These are phyloP conservation scores for Piezodorus guildinii DNA, from an alignment of 1,140 invertebrate genomes.

Conservation along the genomic window DNA sequence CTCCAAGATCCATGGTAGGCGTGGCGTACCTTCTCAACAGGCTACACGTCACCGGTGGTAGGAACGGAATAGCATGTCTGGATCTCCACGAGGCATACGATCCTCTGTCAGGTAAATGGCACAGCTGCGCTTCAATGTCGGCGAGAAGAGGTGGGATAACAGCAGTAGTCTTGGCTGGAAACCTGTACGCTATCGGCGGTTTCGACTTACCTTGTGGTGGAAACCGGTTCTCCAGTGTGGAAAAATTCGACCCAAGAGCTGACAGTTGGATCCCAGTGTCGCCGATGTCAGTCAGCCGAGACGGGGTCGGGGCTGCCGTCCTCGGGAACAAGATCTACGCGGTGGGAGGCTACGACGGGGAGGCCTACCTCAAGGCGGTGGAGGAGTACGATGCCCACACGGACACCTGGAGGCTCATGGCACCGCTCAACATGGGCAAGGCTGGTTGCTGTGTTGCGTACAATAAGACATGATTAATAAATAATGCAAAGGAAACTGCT, in stretches of 20 bases:
- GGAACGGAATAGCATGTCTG: slow-evolving; percentile 82
- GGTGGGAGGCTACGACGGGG: slow-evolving; percentile 90
- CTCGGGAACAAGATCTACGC: slow-evolving; percentile 80
- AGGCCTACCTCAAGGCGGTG: slow-evolving; percentile 76
- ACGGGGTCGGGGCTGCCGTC: slow-evolving; percentile 82
- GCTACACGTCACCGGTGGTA: slow-evolving; percentile 86
- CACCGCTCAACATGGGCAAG: too few relatives aligned
- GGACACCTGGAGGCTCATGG: too few relatives aligned
- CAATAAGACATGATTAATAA: too few relatives aligned
- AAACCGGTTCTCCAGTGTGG: background rate
- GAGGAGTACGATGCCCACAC: slow-evolving; percentile 72
- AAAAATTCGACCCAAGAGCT: slow-evolving; percentile 58
- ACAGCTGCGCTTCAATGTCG: slow-evolving; percentile 76
- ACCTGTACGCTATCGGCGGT: slow-evolving; percentile 74
- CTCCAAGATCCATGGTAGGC: slow-evolving; percentile 75
- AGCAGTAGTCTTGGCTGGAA: slow-evolving; percentile 70
- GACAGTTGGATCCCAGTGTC: slow-evolving; percentile 86
- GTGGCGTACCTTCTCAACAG: slow-evolving; percentile 75
- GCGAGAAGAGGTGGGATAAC: slow-evolving; percentile 79
- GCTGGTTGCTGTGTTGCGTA: too few relatives aligned
- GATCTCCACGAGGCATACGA: slow-evolving; percentile 87
- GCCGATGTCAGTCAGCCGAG: slow-evolving; percentile 70
- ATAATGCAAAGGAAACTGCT: too few relatives aligned
- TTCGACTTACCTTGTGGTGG: slow-evolving; percentile 60
- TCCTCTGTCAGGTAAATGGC: slow-evolving; percentile 83